These are phyloP conservation scores for Ardeotis arabs DNA, from an alignment of 2,113 vertebrate species.

Conservation along the genomic window DNA sequence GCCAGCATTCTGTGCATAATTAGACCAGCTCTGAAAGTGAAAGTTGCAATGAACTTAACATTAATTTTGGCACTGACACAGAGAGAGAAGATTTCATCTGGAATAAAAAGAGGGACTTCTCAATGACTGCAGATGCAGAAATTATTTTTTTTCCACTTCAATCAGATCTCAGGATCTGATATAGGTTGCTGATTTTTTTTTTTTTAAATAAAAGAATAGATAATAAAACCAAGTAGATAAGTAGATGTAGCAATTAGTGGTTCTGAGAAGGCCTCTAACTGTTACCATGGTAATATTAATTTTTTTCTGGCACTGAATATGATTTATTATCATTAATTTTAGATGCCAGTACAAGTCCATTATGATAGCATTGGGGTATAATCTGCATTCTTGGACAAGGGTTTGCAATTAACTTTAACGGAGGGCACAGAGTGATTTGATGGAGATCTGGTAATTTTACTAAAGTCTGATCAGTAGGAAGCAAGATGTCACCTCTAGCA, in stretches of 20 bases:
- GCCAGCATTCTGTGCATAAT: neutral
- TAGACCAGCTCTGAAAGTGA: neutral
- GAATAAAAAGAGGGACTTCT: neutral
- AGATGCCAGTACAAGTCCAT: neutral
- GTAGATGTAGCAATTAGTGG: neutral
- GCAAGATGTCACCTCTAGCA: neutral
- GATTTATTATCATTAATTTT: slow-evolving; percentile 2
- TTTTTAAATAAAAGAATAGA: neutral
- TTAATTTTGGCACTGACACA: neutral
- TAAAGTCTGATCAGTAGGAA: neutral
- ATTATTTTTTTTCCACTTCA: neutral
- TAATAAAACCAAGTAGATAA: neutral
- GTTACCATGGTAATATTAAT: neutral
- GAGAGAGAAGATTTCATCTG: neutral
- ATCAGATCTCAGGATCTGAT: neutral
- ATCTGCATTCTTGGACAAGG: neutral
- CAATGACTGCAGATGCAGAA: neutral
- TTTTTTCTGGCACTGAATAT: neutral
- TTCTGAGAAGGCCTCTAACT: neutral
- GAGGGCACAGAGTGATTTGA: neutral
- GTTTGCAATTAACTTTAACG: neutral
- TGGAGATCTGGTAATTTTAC: neutral
- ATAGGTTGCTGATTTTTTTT: neutral
- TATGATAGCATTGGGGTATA: neutral
- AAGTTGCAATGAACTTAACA: neutral